These are phyloP conservation scores for Brienomyrus longianalis DNA, from an alignment of 2,113 vertebrate genomes.

Conservation along the genomic window DNA sequence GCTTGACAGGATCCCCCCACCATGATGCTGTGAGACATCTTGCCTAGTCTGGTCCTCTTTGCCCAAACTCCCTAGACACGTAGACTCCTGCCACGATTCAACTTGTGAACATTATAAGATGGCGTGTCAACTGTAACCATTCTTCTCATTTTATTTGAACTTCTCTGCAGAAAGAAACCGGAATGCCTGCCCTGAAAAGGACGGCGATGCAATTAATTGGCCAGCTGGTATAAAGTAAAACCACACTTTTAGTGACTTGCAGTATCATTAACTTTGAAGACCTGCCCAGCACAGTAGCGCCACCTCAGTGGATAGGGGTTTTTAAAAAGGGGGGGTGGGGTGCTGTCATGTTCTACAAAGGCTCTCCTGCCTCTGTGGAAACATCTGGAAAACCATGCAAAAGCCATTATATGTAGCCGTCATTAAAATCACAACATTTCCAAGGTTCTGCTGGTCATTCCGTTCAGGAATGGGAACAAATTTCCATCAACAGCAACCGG, in stretches of 20 bases:
- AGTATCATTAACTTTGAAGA: background rate
- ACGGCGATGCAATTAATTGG: background rate
- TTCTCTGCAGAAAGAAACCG: background rate
- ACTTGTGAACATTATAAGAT: background rate
- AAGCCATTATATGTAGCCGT: background rate
- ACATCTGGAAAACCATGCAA: conserved; percentile 1
- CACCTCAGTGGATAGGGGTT: background rate
- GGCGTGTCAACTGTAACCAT: background rate
- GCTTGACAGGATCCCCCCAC: background rate
- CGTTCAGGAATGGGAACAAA: background rate
- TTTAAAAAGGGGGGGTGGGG: background rate
- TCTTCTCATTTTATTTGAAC: background rate
- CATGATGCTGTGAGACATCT: background rate
- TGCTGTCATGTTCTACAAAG: background rate
- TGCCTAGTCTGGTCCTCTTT: background rate
- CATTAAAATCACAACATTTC: background rate
- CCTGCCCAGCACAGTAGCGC: background rate
- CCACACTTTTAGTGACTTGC: background rate
- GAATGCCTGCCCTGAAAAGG: background rate
- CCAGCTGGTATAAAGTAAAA: background rate
- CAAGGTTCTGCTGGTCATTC: background rate
- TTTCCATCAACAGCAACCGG: background rate
- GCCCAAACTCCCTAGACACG: background rate
- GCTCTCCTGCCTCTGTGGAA: background rate
- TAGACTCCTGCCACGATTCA: background rate